These are phyloP conservation scores for Microhierax caerulescens DNA, from an alignment of 2,797 vertebrate genomes.

Conservation along the genomic window DNA sequence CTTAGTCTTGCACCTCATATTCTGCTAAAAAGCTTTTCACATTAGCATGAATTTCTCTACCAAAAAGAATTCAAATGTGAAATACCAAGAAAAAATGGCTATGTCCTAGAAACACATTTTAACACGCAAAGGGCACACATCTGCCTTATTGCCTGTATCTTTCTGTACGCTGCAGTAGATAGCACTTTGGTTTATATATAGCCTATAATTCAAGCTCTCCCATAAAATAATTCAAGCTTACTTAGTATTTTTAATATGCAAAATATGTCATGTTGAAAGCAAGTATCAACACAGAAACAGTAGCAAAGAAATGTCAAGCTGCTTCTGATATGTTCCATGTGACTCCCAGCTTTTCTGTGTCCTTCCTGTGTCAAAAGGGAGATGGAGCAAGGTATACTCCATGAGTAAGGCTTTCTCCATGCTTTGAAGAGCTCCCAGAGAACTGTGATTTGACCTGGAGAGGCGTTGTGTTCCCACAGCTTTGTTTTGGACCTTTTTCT, in stretches of 20 bases:
- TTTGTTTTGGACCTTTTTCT: slow-evolving; percentile 14
- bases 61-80: neutral
- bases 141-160: neutral
- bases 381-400: neutral
- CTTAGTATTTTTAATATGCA: neutral
- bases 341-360: neutral
- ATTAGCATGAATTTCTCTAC: neutral
- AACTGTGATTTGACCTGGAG: neutral
- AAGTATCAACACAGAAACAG: neutral
- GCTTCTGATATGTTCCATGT: accelerated
- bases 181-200: neutral
- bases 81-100: neutral
- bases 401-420: neutral
- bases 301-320: neutral
- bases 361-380: neutral
- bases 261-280: neutral
- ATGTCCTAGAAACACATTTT: neutral
- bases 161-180: neutral
- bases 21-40: neutral
- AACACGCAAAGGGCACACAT: neutral
- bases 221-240: neutral
- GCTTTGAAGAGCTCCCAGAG: neutral
- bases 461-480: neutral
- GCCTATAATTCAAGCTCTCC: neutral
- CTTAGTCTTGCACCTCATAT: neutral